Conservation (phyloP, 1,140 invertebrate species). For the Aphelinus certus region DNA sequence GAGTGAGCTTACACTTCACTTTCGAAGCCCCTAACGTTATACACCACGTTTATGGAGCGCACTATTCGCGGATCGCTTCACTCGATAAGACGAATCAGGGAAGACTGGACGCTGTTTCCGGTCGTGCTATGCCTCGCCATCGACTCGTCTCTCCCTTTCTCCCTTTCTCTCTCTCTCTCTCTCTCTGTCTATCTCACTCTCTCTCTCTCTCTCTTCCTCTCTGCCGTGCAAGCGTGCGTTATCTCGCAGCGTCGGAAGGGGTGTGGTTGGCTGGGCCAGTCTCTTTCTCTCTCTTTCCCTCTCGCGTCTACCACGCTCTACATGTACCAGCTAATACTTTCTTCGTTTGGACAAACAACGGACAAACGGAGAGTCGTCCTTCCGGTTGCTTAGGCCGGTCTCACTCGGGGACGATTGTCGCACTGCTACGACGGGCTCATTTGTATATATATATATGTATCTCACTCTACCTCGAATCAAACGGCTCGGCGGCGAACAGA, state of each 20-base stretch:
- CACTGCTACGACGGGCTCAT: neutral
- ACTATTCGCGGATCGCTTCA: too few species aligned
- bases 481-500: too few species aligned
- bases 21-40: too few species aligned
- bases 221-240: neutral
- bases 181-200: neutral
- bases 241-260: conserved; percentile 22
- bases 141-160: neutral
- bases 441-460: neutral
- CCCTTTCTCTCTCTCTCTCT: conserved; percentile 14
- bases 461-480: too few species aligned
- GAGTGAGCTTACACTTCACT: too few species aligned
- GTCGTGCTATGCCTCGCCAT: neutral
- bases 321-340: neutral
- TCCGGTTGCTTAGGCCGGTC: neutral
- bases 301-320: neutral
- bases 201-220: conserved; percentile 17
- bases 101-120: too few species aligned
- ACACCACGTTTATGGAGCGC: too few species aligned
- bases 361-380: neutral
- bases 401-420: too few species aligned
- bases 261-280: conserved; percentile 21
- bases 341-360: neutral
- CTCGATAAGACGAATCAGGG: too few species aligned
- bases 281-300: neutral